Evolutionary conservation across 1,140 invertebrate genomes (phyloP).

Genomic region (Drosophila nannoptera): DNA sequence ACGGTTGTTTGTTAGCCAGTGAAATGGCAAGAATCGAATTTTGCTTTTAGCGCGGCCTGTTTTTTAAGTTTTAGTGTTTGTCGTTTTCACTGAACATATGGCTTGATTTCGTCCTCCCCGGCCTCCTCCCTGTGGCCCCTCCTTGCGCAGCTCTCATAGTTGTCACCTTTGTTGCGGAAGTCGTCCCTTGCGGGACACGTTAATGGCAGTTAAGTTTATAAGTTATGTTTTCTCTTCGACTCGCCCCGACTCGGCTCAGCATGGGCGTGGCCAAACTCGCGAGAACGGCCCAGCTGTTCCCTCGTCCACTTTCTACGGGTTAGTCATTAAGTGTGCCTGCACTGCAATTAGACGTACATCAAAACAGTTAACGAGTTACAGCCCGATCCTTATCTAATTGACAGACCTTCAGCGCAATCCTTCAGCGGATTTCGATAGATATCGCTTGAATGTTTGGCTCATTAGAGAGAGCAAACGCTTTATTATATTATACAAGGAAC

Average conservation of each 20-base stretch:
- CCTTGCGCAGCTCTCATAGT: constrained; percentile 34
- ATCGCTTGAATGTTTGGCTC: constrained; percentile 51
- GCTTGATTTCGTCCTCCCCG: constrained; percentile 48
- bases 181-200: constrained; percentile 58
- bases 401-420: constrained; percentile 36
- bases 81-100: constrained; percentile 71
- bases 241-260: neutral
- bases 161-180: constrained; percentile 70
- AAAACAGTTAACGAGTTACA: constrained; percentile 33
- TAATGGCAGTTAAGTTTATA: constrained; percentile 71
- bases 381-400: constrained; percentile 28
- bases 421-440: constrained; percentile 25
- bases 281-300: constrained; percentile 50
- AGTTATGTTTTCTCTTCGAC: constrained; percentile 50
- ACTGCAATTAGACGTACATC: constrained; percentile 37
- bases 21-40: constrained; percentile 75
- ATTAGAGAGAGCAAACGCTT: constrained; percentile 33
- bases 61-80: constrained; percentile 69
- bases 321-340: constrained; percentile 22
- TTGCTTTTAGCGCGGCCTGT: constrained; percentile 75
- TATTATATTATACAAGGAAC: neutral
- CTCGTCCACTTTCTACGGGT: constrained; percentile 1
- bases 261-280: constrained; percentile 31
- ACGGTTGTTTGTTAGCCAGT: constrained; percentile 73
- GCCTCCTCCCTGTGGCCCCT: neutral